Conservation (phyloP, 1,140 invertebrate species). For the Penaeus indicus region DNA sequence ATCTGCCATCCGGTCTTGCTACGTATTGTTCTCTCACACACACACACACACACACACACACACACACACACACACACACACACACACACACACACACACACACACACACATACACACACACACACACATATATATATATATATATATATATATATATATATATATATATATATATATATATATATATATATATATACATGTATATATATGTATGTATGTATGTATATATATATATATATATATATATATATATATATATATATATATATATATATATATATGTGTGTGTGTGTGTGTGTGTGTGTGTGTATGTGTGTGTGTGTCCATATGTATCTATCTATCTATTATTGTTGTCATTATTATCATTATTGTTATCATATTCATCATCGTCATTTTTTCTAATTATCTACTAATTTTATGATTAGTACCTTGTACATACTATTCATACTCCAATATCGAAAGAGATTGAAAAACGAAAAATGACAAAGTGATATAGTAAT, state of each 20-base stretch:
- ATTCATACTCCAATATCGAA: too few relatives aligned
- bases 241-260: conserved; percentile 2
- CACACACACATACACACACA: too few relatives aligned
- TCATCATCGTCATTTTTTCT: not conserved
- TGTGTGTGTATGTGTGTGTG: not conserved
- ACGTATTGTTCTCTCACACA: too few relatives aligned
- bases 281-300: not conserved
- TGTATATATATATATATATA: conserved; percentile 12
- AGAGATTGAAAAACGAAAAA: too few relatives aligned
- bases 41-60: too few relatives aligned
- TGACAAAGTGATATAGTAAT: too few relatives aligned
- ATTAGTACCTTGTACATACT: too few relatives aligned
- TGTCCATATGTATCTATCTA: not conserved
- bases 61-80: too few relatives aligned
- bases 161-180: conserved; percentile 26
- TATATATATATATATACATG: conserved; percentile 26
- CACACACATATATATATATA: conserved; percentile 26
- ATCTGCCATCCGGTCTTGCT: too few relatives aligned
- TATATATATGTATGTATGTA: conserved; percentile 11
- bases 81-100: conserved; percentile 1
- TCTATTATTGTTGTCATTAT: not conserved
- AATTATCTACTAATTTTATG: too few relatives aligned
- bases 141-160: conserved; percentile 21
- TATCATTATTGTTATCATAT: not conserved
- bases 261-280: not conserved